These are phyloP conservation scores for Phenganax marumi DNA, from an alignment of 92 coral and sea anemone genomes.

Conservation along the genomic window DNA sequence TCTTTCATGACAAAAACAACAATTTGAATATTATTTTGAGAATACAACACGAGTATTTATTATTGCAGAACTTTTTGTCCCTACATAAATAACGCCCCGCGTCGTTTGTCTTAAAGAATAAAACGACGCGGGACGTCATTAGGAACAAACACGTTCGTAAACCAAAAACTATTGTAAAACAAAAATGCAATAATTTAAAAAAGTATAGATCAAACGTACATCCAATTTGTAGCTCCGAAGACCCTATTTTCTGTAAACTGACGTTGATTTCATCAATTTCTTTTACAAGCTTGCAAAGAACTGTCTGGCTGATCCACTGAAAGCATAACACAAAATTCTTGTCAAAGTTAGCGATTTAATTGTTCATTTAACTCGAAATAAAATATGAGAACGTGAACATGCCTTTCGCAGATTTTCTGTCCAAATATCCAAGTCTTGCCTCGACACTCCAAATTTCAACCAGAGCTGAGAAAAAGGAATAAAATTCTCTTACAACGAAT, in stretches of 20 bases:
- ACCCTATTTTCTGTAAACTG: slow-evolving; percentile 74
- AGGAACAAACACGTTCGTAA: too few relatives aligned
- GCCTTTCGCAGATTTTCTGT: slow-evolving; percentile 98
- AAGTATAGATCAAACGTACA: slow-evolving; percentile 49
- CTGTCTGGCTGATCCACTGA: slow-evolving; percentile 97
- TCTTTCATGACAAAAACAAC: too few relatives aligned
- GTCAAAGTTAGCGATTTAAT: not conserved
- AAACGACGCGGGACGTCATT: too few relatives aligned
- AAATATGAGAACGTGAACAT: not conserved
- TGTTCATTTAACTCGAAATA: not conserved
- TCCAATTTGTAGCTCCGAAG: slow-evolving; percentile 87
- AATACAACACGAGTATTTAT: too few relatives aligned
- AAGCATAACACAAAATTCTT: not conserved
- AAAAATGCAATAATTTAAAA: not conserved
- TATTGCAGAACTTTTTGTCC: too few relatives aligned
- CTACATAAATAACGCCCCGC: too few relatives aligned
- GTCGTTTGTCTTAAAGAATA: too few relatives aligned
- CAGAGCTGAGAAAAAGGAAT: slow-evolving; percentile 62
- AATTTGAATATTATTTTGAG: too few relatives aligned
- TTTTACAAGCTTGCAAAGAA: slow-evolving; percentile 76
- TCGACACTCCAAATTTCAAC: slow-evolving; percentile 72
- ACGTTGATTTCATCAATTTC: slow-evolving; percentile 86
- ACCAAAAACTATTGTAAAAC: too few relatives aligned
- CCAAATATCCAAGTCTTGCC: slow-evolving; percentile 82
- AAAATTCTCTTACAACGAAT: not conserved